A percentile compares a stretch with the other conserved stretches of the same genome.
phyloP scores from a whole-genome alignment of 1,140 invertebrate species.

The Coenobita brevimanus region DNA sequence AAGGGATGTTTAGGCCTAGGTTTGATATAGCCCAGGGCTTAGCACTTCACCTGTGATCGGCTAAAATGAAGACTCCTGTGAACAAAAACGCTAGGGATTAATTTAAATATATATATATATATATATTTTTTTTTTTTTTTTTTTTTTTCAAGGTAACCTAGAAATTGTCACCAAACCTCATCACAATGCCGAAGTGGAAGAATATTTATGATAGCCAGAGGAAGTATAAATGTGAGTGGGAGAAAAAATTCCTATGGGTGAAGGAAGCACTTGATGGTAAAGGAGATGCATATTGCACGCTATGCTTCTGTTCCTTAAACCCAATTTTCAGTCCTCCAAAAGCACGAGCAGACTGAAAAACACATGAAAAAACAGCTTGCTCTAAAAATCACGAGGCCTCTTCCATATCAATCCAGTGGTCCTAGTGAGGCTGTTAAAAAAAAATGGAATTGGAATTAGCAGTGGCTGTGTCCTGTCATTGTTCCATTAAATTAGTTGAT shows the following conservation, averaged over 20 bases:
- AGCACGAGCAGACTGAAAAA: background rate
- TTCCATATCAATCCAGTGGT: background rate
- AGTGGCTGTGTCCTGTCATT: constrained; percentile 4
- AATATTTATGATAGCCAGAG: background rate
- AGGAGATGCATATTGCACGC: background rate
- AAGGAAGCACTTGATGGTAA: constrained; percentile 8
- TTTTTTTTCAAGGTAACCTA: too few species aligned
- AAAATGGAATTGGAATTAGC: background rate
- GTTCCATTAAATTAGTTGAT: background rate
- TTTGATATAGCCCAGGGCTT: too few species aligned
- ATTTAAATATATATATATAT: too few species aligned
- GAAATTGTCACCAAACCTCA: background rate
- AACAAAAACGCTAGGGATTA: too few species aligned
- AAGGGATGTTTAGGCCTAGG: too few species aligned
- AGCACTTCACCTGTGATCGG: too few species aligned
- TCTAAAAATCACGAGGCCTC: background rate
- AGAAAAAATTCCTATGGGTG: background rate
- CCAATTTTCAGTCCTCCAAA: background rate
- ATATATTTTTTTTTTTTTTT: too few species aligned
- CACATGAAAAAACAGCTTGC: background rate
- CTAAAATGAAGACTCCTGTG: too few species aligned
- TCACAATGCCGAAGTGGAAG: constrained; percentile 22
- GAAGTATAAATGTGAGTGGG: constrained; percentile 4
- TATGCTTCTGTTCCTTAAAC: background rate
- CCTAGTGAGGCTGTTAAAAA: constrained; percentile 9